Base-by-base conservation (phyloP, 2,888 invertebrate species). In the Nymphalis urticae region DNA sequence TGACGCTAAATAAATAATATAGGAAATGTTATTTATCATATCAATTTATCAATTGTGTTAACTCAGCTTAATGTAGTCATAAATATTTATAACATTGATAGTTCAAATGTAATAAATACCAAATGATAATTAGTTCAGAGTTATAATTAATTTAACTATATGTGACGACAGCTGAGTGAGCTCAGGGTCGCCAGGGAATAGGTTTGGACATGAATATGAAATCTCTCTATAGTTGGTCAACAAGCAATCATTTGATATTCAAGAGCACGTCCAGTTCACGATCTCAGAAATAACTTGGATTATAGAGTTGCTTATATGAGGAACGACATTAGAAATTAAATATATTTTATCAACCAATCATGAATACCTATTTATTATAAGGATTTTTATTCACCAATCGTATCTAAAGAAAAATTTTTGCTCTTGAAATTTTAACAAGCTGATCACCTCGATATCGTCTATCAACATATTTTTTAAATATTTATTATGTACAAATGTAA, bases 121-220 rank as follows among this genome's bases (percentile, higher is more conserved):
- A 54, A 24, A 24, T 54, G 27, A 56, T n/a, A 56, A 32, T 17
- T 32, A 56, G 32, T 9, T 9, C 32, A 56, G 27, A 32, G 16
- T 53, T 32, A 19, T 48, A 59, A 53, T 47, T 61, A 61, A 53
- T 65, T 51, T 27, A 36, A 47, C 27, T 32, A 61, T 48, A 58
- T 27, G 19, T 47, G 61, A 61, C 47, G 66, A 66, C 60, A 66
- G 66, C 53, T 66, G 50, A 51, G 58, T 24, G 54, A 59, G 36
- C 42, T 42, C 58, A 42, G 32, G 36, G 60, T 66, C 60, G 53
- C 60, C 24, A 42, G 58, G 53, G 47, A 17, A 19, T 32, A 17
- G 27, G 16, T 56, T 56, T 53, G 27, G 27, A 17, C 27, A 58
- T 58, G 58, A 58, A 58, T 58, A 58, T 58, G 42, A 58, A 58